Base-by-base conservation (phyloP, 2,113 vertebrate genomes). In the Dicentrarchus labrax region DNA sequence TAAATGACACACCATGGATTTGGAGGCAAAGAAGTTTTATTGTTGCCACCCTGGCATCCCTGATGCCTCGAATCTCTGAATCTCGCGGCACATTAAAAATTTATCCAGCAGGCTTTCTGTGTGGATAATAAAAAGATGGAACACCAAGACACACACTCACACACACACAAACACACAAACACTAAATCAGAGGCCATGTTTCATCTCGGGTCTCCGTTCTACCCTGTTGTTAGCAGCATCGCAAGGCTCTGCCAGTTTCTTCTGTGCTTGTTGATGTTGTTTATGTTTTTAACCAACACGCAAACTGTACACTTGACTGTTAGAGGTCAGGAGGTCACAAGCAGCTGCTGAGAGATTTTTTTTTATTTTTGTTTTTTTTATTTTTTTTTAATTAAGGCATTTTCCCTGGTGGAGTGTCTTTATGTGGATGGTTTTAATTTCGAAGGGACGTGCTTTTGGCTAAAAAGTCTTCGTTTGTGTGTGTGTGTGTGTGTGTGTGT, bases 11-110 rank as follows among this genome's bases (percentile, higher is more conserved):
- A 76, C 82, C 43, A 6, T 16, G 88, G 90, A 80, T 93, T 88
- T 77, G 78, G 86, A 88, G 81, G 78, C 82, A 41, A 43, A 82
- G 41, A 72, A 80, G 88, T 86, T 91, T 91, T 88, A 87, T 87
- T 80, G 82, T 84, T 80, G 80, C 78, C 88, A 82, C 82, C 89
- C 81, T 9, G 53, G 84, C 84, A 22, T 89, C 90, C 85, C 80
- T 36, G 81, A 83, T 60, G 79, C 85, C 68, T 83, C 36, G 22
- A 15, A 83, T 89, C 83, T 83, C 80, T 60, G 78, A 86, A 88
- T 92, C 90, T 89, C 51, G 70, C 57, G 30, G 75, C 79, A 53
- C 89, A 92, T 94, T 90, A 91, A 93, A 92, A 87, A 94, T 92
- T 73, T 82, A 91, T 91, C 80, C 78, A 57, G 80, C 78, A 66